Percentiles rank a stretch among this genome's conserved stretches.
Conservation (phyloP, 2,797 vertebrate species). For the Pitangus sulphuratus region DNA sequence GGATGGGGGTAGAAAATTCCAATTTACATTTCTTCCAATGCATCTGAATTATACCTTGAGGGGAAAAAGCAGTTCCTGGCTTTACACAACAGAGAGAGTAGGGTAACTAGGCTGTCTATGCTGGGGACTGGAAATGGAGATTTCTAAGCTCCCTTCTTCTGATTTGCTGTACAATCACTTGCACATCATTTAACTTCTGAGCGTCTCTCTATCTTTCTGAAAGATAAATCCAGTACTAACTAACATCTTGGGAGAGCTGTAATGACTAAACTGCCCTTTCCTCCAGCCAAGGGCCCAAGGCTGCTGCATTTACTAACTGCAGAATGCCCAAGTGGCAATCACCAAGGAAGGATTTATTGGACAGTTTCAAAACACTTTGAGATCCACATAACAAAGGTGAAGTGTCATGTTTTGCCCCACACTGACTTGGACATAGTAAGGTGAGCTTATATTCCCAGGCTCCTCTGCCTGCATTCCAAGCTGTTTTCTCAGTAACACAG, state of each 20-base stretch:
- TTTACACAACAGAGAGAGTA: background rate
- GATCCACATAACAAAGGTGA: background rate
- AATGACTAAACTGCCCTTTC: background rate
- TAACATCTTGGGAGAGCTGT: background rate
- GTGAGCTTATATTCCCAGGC: background rate
- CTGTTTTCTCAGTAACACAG: background rate
- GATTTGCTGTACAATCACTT: background rate
- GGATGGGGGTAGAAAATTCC: background rate
- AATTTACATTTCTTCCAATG: rapidly evolving
- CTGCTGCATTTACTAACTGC: background rate
- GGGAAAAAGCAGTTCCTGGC: background rate
- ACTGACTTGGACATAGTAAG: background rate
- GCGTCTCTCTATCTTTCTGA: background rate
- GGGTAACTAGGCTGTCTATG: background rate
- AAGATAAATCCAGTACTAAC: background rate
- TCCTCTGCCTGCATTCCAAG: background rate
- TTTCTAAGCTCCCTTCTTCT: background rate
- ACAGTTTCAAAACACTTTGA: background rate
- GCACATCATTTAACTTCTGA: background rate
- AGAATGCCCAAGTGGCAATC: background rate
- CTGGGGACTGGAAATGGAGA: background rate
- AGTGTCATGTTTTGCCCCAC: background rate
- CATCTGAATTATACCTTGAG: background rate
- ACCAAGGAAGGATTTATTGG: background rate
- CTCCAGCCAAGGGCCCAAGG: background rate